Evolutionary conservation across 2,797 vertebrate genomes (phyloP).

Genomic region (Pseudochaenichthys georgianus): DNA sequence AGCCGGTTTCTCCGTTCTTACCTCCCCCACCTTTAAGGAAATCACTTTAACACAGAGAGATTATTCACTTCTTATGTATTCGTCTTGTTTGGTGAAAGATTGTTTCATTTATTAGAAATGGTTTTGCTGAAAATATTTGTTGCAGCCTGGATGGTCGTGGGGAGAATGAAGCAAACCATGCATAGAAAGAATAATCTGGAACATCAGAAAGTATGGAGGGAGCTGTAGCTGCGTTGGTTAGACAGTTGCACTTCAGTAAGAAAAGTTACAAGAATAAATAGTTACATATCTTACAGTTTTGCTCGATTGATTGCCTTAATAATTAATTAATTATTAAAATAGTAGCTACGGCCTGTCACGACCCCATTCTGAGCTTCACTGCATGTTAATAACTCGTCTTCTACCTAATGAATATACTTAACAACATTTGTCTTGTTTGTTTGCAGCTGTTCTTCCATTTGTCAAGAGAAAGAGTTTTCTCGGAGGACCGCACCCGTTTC

Average conservation of each 20-base stretch:
- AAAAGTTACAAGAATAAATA: too few relatives aligned
- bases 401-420: neutral
- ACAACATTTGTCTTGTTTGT: neutral
- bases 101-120: neutral
- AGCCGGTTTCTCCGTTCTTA: too few relatives aligned
- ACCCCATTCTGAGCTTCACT: too few relatives aligned
- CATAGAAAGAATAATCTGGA: too few relatives aligned
- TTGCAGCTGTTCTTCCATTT: constrained; percentile 98
- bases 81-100: neutral
- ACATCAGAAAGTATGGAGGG: neutral
- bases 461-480: constrained; percentile 97
- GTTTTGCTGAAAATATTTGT: neutral
- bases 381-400: neutral
- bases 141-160: neutral
- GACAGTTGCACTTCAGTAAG: too few relatives aligned
- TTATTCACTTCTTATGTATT: too few relatives aligned
- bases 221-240: neutral
- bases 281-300: too few relatives aligned
- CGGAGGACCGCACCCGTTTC: constrained; percentile 98
- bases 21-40: too few relatives aligned
- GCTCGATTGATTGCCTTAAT: too few relatives aligned
- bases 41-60: neutral
- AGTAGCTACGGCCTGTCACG: too few relatives aligned
- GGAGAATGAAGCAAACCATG: neutral
- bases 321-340: too few relatives aligned